Percentiles rank a stretch among this genome's conserved stretches.
phyloP scores from a whole-genome alignment of 2,113 vertebrate species.

The Nesospiza acunhae region DNA sequence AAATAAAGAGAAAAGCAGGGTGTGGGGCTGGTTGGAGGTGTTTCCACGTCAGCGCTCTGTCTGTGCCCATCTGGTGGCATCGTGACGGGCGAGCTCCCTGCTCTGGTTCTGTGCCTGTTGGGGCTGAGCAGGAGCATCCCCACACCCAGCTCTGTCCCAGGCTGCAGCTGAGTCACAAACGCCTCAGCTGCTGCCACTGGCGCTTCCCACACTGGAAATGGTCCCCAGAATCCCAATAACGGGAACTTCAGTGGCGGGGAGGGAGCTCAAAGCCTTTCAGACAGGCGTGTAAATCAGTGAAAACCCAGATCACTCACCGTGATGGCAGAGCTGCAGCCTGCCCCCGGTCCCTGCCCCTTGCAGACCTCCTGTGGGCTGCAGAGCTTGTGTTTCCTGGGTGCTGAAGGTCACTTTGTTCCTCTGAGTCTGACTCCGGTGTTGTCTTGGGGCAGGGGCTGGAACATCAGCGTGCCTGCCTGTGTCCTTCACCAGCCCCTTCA shows the following conservation, averaged over 20 bases:
- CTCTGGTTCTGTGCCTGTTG: background rate
- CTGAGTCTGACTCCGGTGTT: background rate
- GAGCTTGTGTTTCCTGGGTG: fast-evolving
- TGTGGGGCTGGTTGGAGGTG: background rate
- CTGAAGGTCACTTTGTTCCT: background rate
- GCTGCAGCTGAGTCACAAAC: background rate
- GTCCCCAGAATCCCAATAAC: background rate
- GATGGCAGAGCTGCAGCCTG: background rate
- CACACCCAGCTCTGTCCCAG: background rate
- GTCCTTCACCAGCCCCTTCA: background rate
- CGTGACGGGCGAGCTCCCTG: background rate
- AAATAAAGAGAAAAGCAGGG: background rate
- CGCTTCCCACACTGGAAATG: fast-evolving
- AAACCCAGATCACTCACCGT: fast-evolving
- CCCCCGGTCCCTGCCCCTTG: background rate
- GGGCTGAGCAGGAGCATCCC: conserved; percentile 34
- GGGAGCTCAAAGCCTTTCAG: background rate
- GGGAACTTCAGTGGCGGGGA: background rate
- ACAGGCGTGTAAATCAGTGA: fast-evolving
- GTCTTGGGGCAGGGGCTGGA: background rate
- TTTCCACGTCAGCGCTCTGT: background rate
- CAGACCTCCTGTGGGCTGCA: background rate
- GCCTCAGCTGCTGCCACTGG: no score
- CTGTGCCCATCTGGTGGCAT: background rate
- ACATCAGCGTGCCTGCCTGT: background rate